Evolutionary conservation across 2,797 vertebrate genomes (phyloP).

Genomic region (Erethizon dorsatum): DNA sequence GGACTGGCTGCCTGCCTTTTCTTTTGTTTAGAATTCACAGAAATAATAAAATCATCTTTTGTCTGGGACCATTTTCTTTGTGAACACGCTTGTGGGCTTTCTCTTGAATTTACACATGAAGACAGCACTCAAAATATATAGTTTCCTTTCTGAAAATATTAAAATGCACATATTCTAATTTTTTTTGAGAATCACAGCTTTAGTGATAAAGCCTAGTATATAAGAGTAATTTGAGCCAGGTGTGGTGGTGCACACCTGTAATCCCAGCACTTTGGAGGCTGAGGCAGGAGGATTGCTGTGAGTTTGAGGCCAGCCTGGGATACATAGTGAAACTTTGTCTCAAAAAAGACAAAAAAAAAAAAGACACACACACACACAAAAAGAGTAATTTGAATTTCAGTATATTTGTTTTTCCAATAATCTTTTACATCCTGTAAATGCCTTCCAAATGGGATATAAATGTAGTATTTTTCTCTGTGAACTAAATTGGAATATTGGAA

Average conservation of each 20-base stretch:
- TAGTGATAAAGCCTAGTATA: background rate
- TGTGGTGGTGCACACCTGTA: background rate
- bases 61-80: background rate
- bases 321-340: background rate
- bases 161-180: background rate
- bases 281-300: background rate
- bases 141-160: constrained; percentile 56
- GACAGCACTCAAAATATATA: background rate
- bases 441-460: background rate
- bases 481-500: background rate
- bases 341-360: background rate
- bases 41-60: background rate
- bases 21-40: background rate
- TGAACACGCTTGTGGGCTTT: background rate
- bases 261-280: background rate
- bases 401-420: background rate
- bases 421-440: background rate
- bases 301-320: background rate
- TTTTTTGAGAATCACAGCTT: constrained; percentile 24
- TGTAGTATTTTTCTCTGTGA: background rate
- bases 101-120: background rate
- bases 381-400: background rate
- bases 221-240: background rate
- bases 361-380: background rate
- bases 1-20: background rate